Conservation (phyloP, 2,888 invertebrate genomes). For the Hirtodrosophila duncani region DNA sequence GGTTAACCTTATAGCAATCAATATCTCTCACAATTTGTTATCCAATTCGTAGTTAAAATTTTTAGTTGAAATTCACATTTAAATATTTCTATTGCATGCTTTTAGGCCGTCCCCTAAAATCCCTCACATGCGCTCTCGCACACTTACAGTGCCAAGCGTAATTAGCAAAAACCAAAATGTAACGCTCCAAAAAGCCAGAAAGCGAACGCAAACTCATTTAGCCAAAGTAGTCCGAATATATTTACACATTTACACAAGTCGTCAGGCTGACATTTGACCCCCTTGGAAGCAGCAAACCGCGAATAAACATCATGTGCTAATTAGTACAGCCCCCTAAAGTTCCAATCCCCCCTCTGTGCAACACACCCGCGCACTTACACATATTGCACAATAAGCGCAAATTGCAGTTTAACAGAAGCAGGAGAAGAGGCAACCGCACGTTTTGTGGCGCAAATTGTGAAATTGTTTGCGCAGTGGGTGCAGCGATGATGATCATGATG, state of each 20-base stretch:
- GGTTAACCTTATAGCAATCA: no score
- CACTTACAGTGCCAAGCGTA: no score
- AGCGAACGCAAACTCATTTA: constrained; percentile 17
- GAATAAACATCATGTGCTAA: constrained; percentile 38
- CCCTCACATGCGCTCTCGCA: no score
- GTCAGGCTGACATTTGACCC: constrained; percentile 32
- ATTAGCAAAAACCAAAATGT: constrained; percentile 12
- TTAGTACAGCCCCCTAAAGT: constrained; percentile 31
- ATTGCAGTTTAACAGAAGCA: constrained; percentile 36
- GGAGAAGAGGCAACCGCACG: constrained; percentile 34
- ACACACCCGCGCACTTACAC: not conserved
- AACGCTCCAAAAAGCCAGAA: constrained; percentile 26
- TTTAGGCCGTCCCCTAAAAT: constrained; percentile 19
- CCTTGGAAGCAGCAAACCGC: constrained; percentile 29
- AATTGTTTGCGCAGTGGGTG: constrained; percentile 34
- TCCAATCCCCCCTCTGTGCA: not conserved
- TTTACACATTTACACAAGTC: constrained; percentile 1
- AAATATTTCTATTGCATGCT: constrained; percentile 19
- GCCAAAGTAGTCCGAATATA: constrained; percentile 17
- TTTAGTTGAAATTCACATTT: not conserved
- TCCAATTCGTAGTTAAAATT: no score
- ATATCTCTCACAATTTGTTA: no score
- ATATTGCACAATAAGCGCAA: constrained; percentile 15
- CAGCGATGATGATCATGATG: constrained; percentile 14
- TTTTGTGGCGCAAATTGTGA: constrained; percentile 27